Base-by-base conservation (phyloP, 2,113 vertebrate species). In the Excalfactoria chinensis region DNA sequence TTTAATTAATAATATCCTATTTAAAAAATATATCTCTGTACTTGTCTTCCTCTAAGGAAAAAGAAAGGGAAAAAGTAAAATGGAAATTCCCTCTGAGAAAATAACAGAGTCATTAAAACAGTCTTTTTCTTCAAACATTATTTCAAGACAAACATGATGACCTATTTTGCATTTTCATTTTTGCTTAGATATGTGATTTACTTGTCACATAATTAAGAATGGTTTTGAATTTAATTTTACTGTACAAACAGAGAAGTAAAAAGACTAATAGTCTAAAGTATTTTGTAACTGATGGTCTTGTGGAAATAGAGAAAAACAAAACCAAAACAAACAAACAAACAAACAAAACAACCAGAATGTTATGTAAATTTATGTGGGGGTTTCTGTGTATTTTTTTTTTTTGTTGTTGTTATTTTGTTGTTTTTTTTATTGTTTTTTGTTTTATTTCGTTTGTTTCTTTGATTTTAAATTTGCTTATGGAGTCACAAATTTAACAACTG, bases 51-150 rank as follows among this genome's bases (percentile, higher is more conserved):
- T 37, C 20, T 62, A 41, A 53, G 18, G 11, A 58, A 62, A 86
- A 67, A 73, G 3, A 49, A 12, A 48, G 3, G 5, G 44, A 35
- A 15, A 75, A 84, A 59, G 2, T 15, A 37, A 68, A 59, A 66
- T 5, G 68, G 5, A 40, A 0, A 41, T 67, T 77, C 84, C 59
- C 5, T 58, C 37, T 3, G 51, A 44, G 28, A 43, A 82, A 89
- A 56, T 21, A 63, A 34, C 2, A 4, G 11, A 0, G 0, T 58
- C 55, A 16, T 64, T 49, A 64, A 55, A 71, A 1, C 2, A 25
- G 8, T 7, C 4, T 59, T 89, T 89, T 84, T 9, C 11, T 64
- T 56, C 37, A 75, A 12, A 28, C 35, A 67, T 58, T 37, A 58
- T 28, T 68, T 82, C 9, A 60, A 73, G 22, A 73, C 23, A 73